Conservation (phyloP, 2,113 vertebrate genomes). For the Paraplagusia blochii region DNA sequence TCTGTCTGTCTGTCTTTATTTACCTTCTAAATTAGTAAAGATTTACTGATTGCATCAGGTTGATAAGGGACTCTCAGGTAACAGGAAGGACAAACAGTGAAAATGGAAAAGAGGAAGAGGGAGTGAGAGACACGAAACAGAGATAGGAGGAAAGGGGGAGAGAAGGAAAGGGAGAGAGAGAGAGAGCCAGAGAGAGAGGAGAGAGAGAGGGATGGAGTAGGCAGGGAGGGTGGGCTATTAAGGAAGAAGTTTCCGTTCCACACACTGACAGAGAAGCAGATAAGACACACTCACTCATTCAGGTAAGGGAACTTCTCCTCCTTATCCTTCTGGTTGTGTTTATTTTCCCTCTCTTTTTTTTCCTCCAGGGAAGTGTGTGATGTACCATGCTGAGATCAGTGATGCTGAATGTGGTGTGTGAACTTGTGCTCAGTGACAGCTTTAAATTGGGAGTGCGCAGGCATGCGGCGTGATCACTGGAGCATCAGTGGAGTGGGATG, state of each 20-base stretch:
- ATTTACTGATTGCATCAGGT: conserved; percentile 47
- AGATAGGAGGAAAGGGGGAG: neutral
- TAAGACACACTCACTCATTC: neutral
- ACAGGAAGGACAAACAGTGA: conserved; percentile 20
- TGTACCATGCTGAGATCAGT: conserved; percentile 2
- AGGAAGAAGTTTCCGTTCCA: conserved; percentile 62
- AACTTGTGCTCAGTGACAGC: neutral
- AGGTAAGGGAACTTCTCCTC: conserved; percentile 48
- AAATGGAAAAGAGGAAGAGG: conserved; percentile 22
- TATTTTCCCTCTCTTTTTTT: neutral
- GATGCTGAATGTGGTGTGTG: conserved; percentile 7
- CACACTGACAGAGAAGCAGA: conserved; percentile 29
- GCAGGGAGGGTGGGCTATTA: conserved; percentile 23
- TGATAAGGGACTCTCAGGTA: conserved; percentile 17
- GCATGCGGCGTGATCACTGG: neutral
- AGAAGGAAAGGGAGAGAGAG: conserved; percentile 10
- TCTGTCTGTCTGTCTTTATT: no score
- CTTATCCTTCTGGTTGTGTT: neutral
- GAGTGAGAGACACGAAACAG: conserved; percentile 16
- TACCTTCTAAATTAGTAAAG: neutral
- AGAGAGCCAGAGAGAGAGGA: conserved; percentile 18
- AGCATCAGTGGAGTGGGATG: neutral
- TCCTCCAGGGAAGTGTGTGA: neutral
- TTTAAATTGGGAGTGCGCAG: conserved; percentile 1
- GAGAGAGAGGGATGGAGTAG: conserved; percentile 15